These are phyloP conservation scores for Phenganax stokvisi DNA, from an alignment of 92 coral and sea anemone species.

Conservation along the genomic window DNA sequence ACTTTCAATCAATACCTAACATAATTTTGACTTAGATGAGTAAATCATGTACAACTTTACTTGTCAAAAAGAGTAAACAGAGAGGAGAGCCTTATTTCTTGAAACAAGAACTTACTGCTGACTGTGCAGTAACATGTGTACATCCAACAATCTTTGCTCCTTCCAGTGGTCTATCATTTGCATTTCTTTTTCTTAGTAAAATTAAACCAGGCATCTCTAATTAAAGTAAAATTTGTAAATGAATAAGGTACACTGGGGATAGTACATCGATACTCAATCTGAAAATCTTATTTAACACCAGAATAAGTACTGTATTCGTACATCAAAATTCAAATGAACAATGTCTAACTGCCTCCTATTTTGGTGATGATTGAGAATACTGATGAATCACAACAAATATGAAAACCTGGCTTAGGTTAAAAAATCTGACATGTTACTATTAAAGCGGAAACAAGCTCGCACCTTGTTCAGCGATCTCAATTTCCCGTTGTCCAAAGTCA, in stretches of 20 bases:
- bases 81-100: neutral
- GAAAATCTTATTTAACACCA: too few relatives aligned
- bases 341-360: too few relatives aligned
- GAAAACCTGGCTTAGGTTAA: neutral
- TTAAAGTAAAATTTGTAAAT: neutral
- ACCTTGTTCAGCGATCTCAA: constrained; percentile 99
- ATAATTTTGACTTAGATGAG: neutral
- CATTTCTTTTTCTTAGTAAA: constrained; percentile 90
- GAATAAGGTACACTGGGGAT: neutral
- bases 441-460: constrained; percentile 32
- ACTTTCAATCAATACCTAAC: constrained; percentile 88
- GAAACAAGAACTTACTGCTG: constrained; percentile 65
- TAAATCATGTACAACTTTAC: neutral
- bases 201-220: constrained; percentile 99
- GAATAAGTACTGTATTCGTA: too few relatives aligned
- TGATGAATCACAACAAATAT: neutral
- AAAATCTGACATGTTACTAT: neutral
- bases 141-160: constrained; percentile 99
- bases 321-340: too few relatives aligned
- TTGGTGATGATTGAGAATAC: too few relatives aligned
- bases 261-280: too few relatives aligned
- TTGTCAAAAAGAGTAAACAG: neutral
- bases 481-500: constrained; percentile 99
- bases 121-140: constrained; percentile 99
- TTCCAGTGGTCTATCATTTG: constrained; percentile 97